Evolutionary conservation across 2,888 invertebrate species (phyloP), one percentile per base, ranked within the genome.

Genomic region (Dioctria linearis): DNA sequence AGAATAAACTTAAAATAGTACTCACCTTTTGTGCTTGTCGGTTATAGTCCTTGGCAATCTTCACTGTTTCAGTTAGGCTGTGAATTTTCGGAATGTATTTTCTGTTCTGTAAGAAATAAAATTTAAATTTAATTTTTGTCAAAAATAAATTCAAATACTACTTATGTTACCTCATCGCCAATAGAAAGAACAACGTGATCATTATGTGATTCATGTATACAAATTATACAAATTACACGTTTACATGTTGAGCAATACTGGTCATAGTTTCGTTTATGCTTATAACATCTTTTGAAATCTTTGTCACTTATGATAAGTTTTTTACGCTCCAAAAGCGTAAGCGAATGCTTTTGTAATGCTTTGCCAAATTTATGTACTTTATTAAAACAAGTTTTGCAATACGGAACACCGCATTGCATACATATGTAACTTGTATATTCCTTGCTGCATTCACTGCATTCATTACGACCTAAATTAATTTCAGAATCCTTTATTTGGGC

Each of bases 391-490:
- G 78, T 81, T 4, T 83, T 84, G 82, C 88, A 88, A 59, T 85
- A 88, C 73, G 84, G 84, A 2, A 84, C 86, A 63, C 83, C 85
- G 81, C 88, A 88, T 61, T 86, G 84, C n/a, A 83, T 83, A 82
- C 88, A 88, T 13, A 85, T 82, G 8, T 86, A 86, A 5, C 79
- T 63, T 6, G 86, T 86, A 0, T 82, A 49, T 0, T 43, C 63
- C 0, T 51, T 3, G 49, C 84, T 83, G 76, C 88, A 88, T 80
- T 88, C 88, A 79, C 82, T 85, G 79, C 88, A 88, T 54, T 85
- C 86, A 11, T 83, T 40, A 42, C 66, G 61, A 39, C 25, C 39
- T 5, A n/a, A 6, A 11, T 39, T 8, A 25, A 11, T 8, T 39
- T 49, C 37, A 69, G 11, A 6, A 25, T 4, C 4, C 84, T 80